These are phyloP conservation scores for Sterrhoptilus dennistouni DNA, from an alignment of 2,113 vertebrate species.

Conservation along the genomic window DNA sequence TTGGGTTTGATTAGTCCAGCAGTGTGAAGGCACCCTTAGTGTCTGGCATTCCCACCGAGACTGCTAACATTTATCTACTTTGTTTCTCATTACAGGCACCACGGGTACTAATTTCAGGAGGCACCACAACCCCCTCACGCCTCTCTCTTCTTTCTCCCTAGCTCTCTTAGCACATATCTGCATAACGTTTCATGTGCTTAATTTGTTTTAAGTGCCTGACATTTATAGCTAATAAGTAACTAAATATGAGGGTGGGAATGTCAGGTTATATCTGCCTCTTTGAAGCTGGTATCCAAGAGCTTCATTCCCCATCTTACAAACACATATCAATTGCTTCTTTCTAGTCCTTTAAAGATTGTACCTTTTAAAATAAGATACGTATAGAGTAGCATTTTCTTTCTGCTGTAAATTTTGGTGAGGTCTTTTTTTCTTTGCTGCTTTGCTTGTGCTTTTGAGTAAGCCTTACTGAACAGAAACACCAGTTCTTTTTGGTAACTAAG, in stretches of 20 bases:
- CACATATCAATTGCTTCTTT: not conserved
- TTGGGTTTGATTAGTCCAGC: not conserved
- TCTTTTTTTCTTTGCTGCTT: not conserved
- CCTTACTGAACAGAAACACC: not conserved
- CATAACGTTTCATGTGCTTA: not conserved
- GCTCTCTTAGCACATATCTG: not conserved
- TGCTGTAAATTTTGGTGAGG: not conserved
- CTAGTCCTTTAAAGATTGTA: not conserved
- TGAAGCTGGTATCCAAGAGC: not conserved
- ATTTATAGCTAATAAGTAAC: not conserved
- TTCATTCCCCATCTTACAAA: not conserved
- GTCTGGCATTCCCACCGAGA: not conserved
- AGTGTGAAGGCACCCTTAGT: not conserved
- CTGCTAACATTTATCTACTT: not conserved
- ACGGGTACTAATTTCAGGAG: not conserved
- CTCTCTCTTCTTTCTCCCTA: not conserved
- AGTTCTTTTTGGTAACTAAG: not conserved
- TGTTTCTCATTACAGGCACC: not conserved
- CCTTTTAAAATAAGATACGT: not conserved
- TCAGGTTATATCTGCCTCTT: not conserved
- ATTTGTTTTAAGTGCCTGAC: not conserved
- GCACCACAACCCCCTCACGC: not conserved
- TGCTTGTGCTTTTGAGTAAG: not conserved
- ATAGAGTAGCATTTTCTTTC: not conserved
- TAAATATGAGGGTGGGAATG: not conserved